These are phyloP conservation scores for Platyura marginata DNA, from an alignment of 1,140 invertebrate genomes.

Conservation along the genomic window DNA sequence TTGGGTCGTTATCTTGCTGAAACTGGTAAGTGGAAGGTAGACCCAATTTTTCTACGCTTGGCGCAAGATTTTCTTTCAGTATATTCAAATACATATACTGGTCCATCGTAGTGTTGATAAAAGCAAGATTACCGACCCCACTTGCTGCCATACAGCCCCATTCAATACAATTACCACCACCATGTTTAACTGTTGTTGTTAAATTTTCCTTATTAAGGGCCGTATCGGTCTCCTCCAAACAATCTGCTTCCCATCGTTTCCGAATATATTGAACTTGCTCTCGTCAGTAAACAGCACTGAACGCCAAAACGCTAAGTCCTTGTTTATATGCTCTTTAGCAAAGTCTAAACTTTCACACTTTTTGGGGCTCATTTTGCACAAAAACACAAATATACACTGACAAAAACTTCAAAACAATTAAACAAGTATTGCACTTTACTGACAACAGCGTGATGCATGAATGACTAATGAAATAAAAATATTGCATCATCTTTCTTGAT, in stretches of 20 bases:
- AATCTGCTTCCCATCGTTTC: slow-evolving; percentile 5
- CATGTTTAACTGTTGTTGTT: slow-evolving; percentile 19
- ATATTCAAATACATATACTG: slow-evolving; percentile 8
- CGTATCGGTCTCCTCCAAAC: slow-evolving; percentile 9
- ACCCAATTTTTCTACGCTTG: slow-evolving; percentile 8
- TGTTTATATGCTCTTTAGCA: slow-evolving; percentile 7
- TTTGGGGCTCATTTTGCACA: too few relatives aligned
- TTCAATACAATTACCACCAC: slow-evolving; percentile 16
- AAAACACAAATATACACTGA: too few relatives aligned
- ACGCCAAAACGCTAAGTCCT: slow-evolving; percentile 6
- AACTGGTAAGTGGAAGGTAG: slow-evolving; percentile 1
- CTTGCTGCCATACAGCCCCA: slow-evolving; percentile 16
- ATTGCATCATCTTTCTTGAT: too few relatives aligned
- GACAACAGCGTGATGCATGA: too few relatives aligned
- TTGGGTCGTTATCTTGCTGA: too few relatives aligned
- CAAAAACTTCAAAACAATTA: too few relatives aligned
- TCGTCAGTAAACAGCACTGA: slow-evolving; percentile 13
- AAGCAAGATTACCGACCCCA: slow-evolving; percentile 11
- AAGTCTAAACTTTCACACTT: slow-evolving; percentile 9
- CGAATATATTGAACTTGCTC: slow-evolving; percentile 13
- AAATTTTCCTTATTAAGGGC: slow-evolving; percentile 10
- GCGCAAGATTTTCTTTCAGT: slow-evolving; percentile 8
- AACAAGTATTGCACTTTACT: too few relatives aligned
- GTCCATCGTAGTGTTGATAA: slow-evolving; percentile 10
- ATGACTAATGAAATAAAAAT: too few relatives aligned